These are phyloP conservation scores for Acropternis orthonyx DNA, from an alignment of 2,797 vertebrate species.

Conservation along the genomic window DNA sequence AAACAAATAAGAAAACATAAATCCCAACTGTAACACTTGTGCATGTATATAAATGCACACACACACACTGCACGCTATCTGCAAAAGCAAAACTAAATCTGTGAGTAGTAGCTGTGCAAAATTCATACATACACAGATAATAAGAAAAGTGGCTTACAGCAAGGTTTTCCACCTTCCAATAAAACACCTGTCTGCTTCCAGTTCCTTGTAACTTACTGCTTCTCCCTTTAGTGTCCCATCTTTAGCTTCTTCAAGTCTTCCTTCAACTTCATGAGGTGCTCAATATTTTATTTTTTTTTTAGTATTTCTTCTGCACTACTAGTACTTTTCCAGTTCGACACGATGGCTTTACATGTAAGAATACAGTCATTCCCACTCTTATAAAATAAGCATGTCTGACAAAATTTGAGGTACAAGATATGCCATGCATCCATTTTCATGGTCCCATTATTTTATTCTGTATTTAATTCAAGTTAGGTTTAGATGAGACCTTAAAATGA, in stretches of 20 bases:
- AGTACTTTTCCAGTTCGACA: background rate
- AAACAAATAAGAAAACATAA: background rate
- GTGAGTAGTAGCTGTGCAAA: background rate
- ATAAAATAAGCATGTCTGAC: background rate
- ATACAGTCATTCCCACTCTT: background rate
- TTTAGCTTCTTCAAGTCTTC: background rate
- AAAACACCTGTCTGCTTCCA: background rate
- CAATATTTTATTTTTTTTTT: too few species aligned
- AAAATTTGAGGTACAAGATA: background rate
- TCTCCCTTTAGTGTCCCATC: background rate
- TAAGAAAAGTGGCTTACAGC: background rate
- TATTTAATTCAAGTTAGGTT: background rate
- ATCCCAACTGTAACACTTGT: background rate
- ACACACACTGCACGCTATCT: background rate
- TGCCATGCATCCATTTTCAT: background rate
- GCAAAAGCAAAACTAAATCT: background rate
- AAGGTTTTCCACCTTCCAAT: background rate
- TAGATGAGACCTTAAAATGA: background rate
- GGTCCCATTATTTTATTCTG: background rate
- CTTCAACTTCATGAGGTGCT: background rate
- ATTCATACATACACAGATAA: background rate
- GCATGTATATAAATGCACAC: background rate
- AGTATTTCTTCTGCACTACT: background rate
- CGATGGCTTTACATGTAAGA: background rate
- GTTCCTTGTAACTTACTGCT: background rate